These are phyloP conservation scores for Barnardius zonarius DNA, from an alignment of 2,113 vertebrate genomes.

Conservation along the genomic window DNA sequence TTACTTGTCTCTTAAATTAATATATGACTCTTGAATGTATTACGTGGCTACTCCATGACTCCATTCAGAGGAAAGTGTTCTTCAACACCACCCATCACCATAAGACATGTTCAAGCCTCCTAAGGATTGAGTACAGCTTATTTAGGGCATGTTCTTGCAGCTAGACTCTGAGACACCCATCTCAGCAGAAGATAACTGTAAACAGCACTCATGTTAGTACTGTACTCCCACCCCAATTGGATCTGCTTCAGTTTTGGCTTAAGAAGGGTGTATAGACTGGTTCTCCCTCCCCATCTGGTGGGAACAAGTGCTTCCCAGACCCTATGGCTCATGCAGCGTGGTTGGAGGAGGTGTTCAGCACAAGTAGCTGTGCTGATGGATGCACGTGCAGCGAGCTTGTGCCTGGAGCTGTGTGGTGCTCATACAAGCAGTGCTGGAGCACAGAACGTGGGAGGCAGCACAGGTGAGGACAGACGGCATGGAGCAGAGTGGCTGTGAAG, in stretches of 20 bases:
- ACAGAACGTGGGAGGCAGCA: fast-evolving
- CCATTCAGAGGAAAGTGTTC: neutral
- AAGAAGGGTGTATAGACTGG: no score
- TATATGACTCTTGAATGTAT: neutral
- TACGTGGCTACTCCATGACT: neutral
- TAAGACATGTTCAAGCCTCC: neutral
- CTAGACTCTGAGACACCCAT: neutral
- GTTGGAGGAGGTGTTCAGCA: neutral
- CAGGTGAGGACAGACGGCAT: neutral
- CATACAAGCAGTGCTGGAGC: neutral
- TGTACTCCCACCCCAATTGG: neutral
- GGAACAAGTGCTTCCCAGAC: neutral
- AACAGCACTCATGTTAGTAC: neutral
- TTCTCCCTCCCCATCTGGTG: neutral
- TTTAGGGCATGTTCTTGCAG: neutral
- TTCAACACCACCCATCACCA: neutral
- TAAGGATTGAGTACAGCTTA: neutral
- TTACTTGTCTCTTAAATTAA: neutral
- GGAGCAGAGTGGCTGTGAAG: neutral
- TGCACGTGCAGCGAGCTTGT: neutral
- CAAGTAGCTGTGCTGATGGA: neutral
- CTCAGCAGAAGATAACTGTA: neutral
- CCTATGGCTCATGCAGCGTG: fast-evolving
- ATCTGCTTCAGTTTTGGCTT: neutral
- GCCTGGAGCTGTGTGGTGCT: fast-evolving